Evolutionary conservation across 2,888 invertebrate species (phyloP).

Genomic region (Lycia hirtaria): DNA sequence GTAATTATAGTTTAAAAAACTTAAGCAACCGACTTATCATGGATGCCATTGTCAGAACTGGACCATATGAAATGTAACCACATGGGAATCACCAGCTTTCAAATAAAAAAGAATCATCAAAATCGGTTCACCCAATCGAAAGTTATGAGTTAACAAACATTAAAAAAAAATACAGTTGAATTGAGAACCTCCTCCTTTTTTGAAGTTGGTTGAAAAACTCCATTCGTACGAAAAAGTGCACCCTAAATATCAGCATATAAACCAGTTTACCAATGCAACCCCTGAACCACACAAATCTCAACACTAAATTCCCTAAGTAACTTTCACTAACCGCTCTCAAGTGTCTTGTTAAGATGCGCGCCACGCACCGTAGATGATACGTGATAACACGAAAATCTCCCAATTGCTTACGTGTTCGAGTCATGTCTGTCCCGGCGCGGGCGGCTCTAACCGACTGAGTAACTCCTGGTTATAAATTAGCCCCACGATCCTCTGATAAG

Average conservation of each 20-base stretch:
- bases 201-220: too few species aligned
- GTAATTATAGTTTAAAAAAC: too few species aligned
- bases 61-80: too few species aligned
- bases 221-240: too few species aligned
- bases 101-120: too few species aligned
- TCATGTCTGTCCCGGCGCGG: slow-evolving; percentile 53
- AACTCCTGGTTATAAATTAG: slow-evolving; percentile 82
- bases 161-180: too few species aligned
- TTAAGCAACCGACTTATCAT: too few species aligned
- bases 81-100: too few species aligned
- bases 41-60: too few species aligned
- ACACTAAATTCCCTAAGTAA: slow-evolving; percentile 55
- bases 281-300: slow-evolving; percentile 17
- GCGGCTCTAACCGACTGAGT: slow-evolving; percentile 72
- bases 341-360: slow-evolving; percentile 63
- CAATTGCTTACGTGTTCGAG: slow-evolving; percentile 84
- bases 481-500: slow-evolving; percentile 76
- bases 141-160: too few species aligned
- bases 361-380: slow-evolving; percentile 82
- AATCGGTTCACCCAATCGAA: too few species aligned
- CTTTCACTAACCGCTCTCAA: slow-evolving; percentile 61
- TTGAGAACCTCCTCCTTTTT: too few species aligned
- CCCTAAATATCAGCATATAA: background rate
- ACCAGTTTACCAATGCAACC: background rate
- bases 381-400: slow-evolving; percentile 85